Conservation (phyloP, 2,113 vertebrate genomes). For the Prunella himalayana region DNA sequence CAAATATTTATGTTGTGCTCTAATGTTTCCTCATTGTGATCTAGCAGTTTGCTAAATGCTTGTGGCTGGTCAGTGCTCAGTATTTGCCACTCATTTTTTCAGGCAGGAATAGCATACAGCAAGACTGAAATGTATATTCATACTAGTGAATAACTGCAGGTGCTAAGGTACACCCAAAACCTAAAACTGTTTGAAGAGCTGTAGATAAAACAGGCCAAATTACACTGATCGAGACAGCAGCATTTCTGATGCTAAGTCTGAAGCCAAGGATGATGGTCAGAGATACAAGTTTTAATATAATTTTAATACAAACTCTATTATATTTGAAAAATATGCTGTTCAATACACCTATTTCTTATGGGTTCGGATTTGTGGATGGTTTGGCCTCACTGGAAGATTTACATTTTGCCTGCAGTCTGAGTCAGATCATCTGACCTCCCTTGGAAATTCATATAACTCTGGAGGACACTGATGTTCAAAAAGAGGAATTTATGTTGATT, state of each 20-base stretch:
- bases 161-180: neutral
- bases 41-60: neutral
- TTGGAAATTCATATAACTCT: neutral
- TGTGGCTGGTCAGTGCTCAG: neutral
- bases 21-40: neutral
- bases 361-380: rapidly evolving
- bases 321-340: neutral
- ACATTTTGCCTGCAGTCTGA: neutral
- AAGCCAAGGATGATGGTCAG: neutral
- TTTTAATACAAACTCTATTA: neutral
- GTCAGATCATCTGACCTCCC: neutral
- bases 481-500: neutral
- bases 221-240: neutral
- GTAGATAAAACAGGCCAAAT: neutral
- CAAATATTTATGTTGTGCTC: neutral
- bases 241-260: neutral
- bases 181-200: neutral
- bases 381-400: neutral
- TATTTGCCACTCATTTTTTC: neutral
- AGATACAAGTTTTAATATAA: neutral
- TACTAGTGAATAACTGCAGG: neutral
- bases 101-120: neutral
- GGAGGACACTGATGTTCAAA: neutral
- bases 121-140: neutral
- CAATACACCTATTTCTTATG: neutral